Base-by-base conservation (phyloP, 30 jellyfish, hydroid and myxozoan species). In the Pseudorhiza aurosa region DNA sequence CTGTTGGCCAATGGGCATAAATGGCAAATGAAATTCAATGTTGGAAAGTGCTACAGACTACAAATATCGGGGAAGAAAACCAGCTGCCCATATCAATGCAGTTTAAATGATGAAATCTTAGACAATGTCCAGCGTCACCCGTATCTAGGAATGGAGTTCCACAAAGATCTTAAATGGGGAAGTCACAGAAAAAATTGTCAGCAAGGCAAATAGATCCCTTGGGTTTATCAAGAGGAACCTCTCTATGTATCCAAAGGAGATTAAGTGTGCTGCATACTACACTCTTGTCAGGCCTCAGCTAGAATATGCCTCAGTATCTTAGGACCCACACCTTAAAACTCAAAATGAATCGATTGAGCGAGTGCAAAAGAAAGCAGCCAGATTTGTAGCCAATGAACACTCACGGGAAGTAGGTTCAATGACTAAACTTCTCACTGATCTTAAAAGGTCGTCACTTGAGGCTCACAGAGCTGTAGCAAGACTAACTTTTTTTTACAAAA, bases 1-100 rank as follows among this genome's bases (percentile, higher is more conserved):
- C 78, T 64, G 78, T 64, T 36, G 77, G 28, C 57, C 29, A 37
- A 36, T 69, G 83, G 83, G n/a, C n/a, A n/a, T n/a, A n/a, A n/a
- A n/a, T n/a, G n/a, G n/a, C 68, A 55, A 69, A 69, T 69, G 83
- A 69, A 36, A 37, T 69, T 69, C 44, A 69, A 69, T 42, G 42
- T 29, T 24, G 45, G 29, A 25, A 69, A 69, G 30, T 69, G 83
- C 49, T 43, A 69, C 74, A 69, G 68, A 36, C 80, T 65, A 33
- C 63, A 58, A 58, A 58, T 58, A 40, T 58, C 73, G 40, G 73
- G 73, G 73, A 58, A 11, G 73, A 26, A 64, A 64, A 19, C 78
- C 59, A 64, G 58, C 33, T 36, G 58, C 25, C 57, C 59, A 6
- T 64, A 64, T 43, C 59, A 15, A 31, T 64, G 33, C 78, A 31